These are phyloP conservation scores for Chanos chanos DNA, from an alignment of 2,797 vertebrate genomes.

Conservation along the genomic window DNA sequence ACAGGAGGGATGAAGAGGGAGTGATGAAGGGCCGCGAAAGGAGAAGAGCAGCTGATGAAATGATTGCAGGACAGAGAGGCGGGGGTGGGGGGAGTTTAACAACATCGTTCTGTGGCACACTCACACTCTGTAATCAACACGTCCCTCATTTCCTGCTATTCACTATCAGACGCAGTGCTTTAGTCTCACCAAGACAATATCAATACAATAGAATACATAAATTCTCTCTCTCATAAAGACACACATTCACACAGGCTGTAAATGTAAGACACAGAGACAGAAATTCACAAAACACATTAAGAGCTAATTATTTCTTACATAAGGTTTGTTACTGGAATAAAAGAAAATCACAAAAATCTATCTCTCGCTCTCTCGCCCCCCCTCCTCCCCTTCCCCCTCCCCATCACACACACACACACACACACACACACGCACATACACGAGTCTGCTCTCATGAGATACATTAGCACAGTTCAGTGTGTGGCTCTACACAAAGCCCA, in stretches of 20 bases:
- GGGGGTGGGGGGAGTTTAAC: slow-evolving; percentile 20
- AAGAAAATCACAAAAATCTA: slow-evolving; percentile 1
- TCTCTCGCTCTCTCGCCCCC: too few species aligned
- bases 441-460: neutral
- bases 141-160: slow-evolving; percentile 48
- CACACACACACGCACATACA: neutral
- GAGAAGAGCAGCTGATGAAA: slow-evolving; percentile 70
- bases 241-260: slow-evolving; percentile 5
- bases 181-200: slow-evolving; percentile 4
- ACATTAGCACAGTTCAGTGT: slow-evolving; percentile 17
- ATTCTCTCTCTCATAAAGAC: slow-evolving; percentile 1
- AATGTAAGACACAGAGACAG: slow-evolving; percentile 4
- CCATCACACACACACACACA: neutral
- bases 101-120: slow-evolving; percentile 6
- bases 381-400: too few species aligned
- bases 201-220: slow-evolving; percentile 7
- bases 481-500: slow-evolving; percentile 1
- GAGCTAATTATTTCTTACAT: slow-evolving; percentile 20
- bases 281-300: neutral
- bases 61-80: slow-evolving; percentile 56
- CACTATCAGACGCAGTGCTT: slow-evolving; percentile 25
- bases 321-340: neutral
- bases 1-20: slow-evolving; percentile 51
- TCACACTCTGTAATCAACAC: slow-evolving; percentile 38
- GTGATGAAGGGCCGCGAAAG: slow-evolving; percentile 60